Percentiles rank a stretch among this genome's conserved stretches.
These are phyloP conservation scores for Sturnus vulgaris DNA, from an alignment of 2,113 vertebrate genomes.

Conservation along the genomic window DNA sequence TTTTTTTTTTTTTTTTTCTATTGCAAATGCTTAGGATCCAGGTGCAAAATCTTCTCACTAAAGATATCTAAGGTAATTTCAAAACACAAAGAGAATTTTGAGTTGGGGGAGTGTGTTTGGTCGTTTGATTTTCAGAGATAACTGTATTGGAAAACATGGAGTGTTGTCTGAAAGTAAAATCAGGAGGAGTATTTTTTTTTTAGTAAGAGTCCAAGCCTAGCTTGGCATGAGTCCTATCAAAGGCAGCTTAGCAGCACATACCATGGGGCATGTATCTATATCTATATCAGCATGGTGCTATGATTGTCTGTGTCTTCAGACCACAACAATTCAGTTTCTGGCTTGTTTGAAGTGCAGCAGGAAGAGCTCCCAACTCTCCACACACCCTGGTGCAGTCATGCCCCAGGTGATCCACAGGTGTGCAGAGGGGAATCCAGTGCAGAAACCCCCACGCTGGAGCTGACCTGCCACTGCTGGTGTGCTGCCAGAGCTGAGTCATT, in stretches of 20 bases:
- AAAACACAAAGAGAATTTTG: background rate
- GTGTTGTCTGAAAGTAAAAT: background rate
- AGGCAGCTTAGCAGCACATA: background rate
- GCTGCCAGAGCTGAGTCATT: background rate
- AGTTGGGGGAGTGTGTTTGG: background rate
- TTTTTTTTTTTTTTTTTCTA: no score
- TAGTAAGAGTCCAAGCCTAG: background rate
- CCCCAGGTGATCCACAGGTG: background rate
- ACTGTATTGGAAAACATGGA: background rate
- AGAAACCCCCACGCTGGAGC: background rate
- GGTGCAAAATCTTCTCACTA: background rate
- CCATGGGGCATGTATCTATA: no score
- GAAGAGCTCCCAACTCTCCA: background rate
- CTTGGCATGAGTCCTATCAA: background rate
- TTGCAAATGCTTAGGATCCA: background rate
- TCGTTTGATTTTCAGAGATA: background rate
- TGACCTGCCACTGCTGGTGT: background rate
- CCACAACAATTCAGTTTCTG: background rate
- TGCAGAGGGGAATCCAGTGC: background rate
- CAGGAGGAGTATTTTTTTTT: background rate
- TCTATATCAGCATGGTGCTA: no score
- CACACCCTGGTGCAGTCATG: accelerated
- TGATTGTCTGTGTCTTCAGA: background rate
- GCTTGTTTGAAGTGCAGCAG: background rate
- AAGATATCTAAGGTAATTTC: background rate